Evolutionary conservation across 2,113 vertebrate genomes (phyloP).

Genomic region (Myiopsitta monachus): DNA sequence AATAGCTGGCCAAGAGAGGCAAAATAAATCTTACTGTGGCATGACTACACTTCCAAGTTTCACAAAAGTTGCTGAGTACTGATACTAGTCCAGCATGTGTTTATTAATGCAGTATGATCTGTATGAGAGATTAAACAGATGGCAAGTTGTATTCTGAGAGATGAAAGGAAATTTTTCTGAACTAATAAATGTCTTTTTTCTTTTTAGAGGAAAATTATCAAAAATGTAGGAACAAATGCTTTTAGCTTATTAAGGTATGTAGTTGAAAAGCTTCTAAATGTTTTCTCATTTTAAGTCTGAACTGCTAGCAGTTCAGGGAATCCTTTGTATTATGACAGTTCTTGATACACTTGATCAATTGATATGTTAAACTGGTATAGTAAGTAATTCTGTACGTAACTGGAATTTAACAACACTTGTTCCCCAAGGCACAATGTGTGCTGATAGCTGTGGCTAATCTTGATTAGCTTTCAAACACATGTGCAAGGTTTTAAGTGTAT

Average conservation of each 20-base stretch:
- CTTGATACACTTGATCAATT: not conserved
- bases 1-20: not conserved
- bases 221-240: not conserved
- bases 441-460: not conserved
- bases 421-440: not conserved
- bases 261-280: not conserved
- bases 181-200: not conserved
- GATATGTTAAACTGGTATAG: not conserved
- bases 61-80: not conserved
- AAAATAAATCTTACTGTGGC: not conserved
- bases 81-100: not conserved
- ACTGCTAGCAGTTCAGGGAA: not conserved
- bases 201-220: not conserved
- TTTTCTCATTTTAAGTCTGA: not conserved
- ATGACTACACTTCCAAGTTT: not conserved
- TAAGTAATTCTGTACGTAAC: not conserved
- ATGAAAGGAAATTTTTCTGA: not conserved
- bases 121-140: not conserved
- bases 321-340: not conserved
- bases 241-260: not conserved
- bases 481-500: not conserved
- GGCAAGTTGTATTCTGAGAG: not conserved
- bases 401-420: not conserved
- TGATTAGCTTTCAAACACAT: not conserved
- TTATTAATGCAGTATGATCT: not conserved